Conservation (phyloP, 2,888 invertebrate species). For the Himalopsyche kuldschensis region DNA sequence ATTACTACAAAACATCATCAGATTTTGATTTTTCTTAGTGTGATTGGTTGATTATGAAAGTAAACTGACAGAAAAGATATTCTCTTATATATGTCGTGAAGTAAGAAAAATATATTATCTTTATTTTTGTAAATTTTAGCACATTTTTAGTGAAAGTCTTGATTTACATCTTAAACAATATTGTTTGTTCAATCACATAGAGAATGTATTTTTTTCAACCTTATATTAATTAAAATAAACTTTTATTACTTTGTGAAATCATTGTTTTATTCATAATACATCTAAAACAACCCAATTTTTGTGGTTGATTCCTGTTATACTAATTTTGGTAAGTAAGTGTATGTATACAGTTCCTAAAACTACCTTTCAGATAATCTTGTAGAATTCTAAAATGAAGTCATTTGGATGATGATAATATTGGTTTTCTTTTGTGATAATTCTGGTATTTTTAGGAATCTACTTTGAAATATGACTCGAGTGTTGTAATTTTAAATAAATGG, state of each 20-base stretch:
- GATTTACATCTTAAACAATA: background rate
- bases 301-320: no score
- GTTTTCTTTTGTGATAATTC: no score
- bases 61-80: background rate
- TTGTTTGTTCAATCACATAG: background rate
- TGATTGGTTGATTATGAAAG: background rate
- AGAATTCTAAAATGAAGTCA: no score
- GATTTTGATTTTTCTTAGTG: background rate
- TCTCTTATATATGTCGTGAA: background rate
- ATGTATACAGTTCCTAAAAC: no score
- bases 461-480: no score
- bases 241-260: background rate
- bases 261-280: background rate
- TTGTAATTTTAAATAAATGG: no score
- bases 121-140: background rate
- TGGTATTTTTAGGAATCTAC: no score
- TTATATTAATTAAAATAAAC: background rate
- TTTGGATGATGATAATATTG: no score
- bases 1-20: background rate
- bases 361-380: no score
- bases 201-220: background rate
- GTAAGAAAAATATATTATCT: background rate
- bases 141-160: background rate
- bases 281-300: background rate
- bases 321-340: no score